A percentile compares a stretch with the other conserved stretches of the same genome.
Conservation (phyloP, 2,797 vertebrate species). For the Rhinatrema bivittatum region DNA sequence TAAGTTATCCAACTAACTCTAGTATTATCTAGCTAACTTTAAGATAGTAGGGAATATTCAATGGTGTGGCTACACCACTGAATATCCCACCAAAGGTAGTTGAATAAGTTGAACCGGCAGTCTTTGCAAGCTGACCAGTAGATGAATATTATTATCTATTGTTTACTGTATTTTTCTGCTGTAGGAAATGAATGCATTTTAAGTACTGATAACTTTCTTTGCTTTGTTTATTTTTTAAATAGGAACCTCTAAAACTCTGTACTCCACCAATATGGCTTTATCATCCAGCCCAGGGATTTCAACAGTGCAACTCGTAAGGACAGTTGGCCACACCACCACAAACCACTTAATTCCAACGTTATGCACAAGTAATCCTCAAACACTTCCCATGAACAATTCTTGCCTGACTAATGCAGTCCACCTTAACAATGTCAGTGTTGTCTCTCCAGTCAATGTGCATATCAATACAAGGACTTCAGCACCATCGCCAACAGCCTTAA, state of each 20-base stretch:
- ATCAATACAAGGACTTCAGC: conserved; percentile 76
- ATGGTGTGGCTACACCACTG: too few relatives aligned
- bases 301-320: conserved; percentile 71
- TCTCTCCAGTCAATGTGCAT: conserved; percentile 79
- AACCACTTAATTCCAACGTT: conserved; percentile 72
- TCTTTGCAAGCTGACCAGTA: too few relatives aligned
- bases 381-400: conserved; percentile 75
- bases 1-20: too few relatives aligned
- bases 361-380: conserved; percentile 70
- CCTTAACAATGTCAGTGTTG: conserved; percentile 75
- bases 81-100: too few relatives aligned
- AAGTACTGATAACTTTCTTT: too few relatives aligned
- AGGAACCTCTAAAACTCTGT: conserved; percentile 75
- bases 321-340: conserved; percentile 68
- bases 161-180: too few relatives aligned
- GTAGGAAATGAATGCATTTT: too few relatives aligned
- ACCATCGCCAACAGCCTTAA: conserved; percentile 85
- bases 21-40: too few relatives aligned
- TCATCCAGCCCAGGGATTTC: conserved; percentile 71
- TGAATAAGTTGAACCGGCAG: too few relatives aligned
- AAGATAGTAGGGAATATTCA: too few relatives aligned
- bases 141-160: too few relatives aligned
- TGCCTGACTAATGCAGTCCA: conserved; percentile 69
- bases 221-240: conserved; percentile 6
- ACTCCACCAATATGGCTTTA: conserved; percentile 72